A percentile compares a stretch with the other conserved stretches of the same genome.
Conservation (phyloP, 2,888 invertebrate genomes). For the Latrodectus hesperus region DNA sequence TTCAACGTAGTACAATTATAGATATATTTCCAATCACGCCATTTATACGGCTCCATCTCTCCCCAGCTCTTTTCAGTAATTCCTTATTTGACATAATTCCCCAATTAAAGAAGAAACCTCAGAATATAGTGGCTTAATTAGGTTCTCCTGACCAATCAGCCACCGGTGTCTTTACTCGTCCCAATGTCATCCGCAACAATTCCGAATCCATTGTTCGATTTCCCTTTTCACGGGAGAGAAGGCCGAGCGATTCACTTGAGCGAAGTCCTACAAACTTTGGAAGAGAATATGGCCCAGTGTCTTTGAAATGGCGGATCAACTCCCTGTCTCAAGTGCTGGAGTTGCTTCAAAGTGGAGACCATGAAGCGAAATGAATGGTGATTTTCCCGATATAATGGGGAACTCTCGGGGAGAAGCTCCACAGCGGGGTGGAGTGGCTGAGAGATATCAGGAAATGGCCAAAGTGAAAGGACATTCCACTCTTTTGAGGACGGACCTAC, state of each 20-base stretch:
- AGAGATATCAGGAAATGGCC: constrained; percentile 43
- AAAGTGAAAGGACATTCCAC: constrained; percentile 44
- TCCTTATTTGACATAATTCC: too few species aligned
- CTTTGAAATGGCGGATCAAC: neutral
- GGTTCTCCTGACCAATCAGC: too few species aligned
- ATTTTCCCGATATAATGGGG: constrained; percentile 32
- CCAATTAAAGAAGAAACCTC: too few species aligned
- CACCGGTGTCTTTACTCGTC: too few species aligned
- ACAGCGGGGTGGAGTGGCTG: constrained; percentile 13
- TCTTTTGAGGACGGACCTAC: constrained; percentile 38
- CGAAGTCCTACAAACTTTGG: neutral
- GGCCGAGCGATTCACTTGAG: neutral
- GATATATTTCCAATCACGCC: too few species aligned
- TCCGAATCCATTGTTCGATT: too few species aligned
- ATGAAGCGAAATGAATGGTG: constrained; percentile 30
- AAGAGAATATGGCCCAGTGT: neutral
- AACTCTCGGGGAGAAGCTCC: neutral
- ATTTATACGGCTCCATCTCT: too few species aligned
- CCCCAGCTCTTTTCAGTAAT: too few species aligned
- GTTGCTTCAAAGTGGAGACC: neutral
- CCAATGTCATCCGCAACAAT: too few species aligned
- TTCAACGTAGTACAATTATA: too few species aligned
- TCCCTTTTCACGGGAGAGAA: too few species aligned
- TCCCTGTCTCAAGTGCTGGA: neutral
- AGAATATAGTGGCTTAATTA: too few species aligned